These are phyloP conservation scores for Nyctalus aviator DNA, from an alignment of 2,797 vertebrate species.

Conservation along the genomic window DNA sequence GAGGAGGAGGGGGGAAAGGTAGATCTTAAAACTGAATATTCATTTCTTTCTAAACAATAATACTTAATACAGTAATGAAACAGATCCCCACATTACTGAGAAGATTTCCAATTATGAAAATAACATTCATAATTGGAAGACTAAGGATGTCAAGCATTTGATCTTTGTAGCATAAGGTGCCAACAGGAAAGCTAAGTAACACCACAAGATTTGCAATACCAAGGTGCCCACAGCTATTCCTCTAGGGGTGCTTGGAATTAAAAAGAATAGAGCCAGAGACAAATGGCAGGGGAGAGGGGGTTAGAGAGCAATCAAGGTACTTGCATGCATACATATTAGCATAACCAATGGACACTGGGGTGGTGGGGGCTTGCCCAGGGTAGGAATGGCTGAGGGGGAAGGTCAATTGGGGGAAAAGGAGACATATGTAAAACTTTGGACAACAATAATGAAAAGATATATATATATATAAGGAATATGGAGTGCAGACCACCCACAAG, in stretches of 20 bases:
- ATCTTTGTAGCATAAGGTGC: not conserved
- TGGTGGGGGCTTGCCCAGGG: too few species aligned
- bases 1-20: not conserved
- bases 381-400: too few species aligned
- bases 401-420: too few species aligned
- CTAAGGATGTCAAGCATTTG: not conserved
- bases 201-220: not conserved
- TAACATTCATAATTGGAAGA: constrained; percentile 21
- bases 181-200: not conserved
- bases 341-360: too few species aligned
- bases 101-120: constrained; percentile 11
- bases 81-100: not conserved
- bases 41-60: constrained; percentile 36
- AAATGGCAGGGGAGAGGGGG: too few species aligned
- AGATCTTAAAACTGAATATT: constrained; percentile 26
- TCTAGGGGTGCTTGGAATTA: not conserved
- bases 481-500: constrained; percentile 59
- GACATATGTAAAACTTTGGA: too few species aligned
- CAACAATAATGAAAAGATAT: not conserved
- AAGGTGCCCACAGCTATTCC: not conserved
- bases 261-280: not conserved
- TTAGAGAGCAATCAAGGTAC: too few species aligned
- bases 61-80: not conserved
- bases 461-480: constrained; percentile 9
- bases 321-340: too few species aligned